Conservation (phyloP, 1,140 invertebrate species). For the Bactericera cockerelli region DNA sequence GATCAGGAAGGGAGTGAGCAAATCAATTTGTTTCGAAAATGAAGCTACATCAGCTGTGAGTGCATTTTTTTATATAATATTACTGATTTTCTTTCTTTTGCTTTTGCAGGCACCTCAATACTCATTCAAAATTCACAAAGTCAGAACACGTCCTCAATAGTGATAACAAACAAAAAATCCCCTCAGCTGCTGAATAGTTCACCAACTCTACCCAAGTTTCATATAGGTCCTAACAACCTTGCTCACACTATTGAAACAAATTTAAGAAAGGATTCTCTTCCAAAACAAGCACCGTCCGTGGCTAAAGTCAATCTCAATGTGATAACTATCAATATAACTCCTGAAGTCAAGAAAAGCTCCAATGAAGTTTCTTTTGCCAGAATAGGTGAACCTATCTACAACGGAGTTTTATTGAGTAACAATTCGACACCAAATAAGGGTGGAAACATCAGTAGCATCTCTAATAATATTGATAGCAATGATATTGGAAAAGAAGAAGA, state of each 20-base stretch:
- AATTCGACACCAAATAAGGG: background rate
- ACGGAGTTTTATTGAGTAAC: too few species aligned
- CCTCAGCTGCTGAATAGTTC: too few species aligned
- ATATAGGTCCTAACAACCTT: too few species aligned
- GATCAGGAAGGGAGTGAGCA: too few species aligned
- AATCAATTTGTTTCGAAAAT: too few species aligned
- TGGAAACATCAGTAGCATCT: background rate
- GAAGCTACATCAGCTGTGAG: too few species aligned
- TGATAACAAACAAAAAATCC: background rate
- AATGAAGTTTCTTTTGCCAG: background rate
- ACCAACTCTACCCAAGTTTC: too few species aligned
- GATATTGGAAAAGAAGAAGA: background rate
- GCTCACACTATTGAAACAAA: too few species aligned
- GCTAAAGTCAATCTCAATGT: constrained; percentile 2
- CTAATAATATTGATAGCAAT: too few species aligned
- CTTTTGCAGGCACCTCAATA: background rate
- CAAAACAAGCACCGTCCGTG: too few species aligned
- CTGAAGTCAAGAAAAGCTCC: background rate
- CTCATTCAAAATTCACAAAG: background rate
- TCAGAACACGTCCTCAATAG: background rate
- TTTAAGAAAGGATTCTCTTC: too few species aligned
- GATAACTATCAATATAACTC: constrained; percentile 3
- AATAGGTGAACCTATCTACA: background rate
- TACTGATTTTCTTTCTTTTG: background rate
- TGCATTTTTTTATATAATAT: too few species aligned